Conservation (phyloP, 2,888 invertebrate species). For the Ophion ventricosus region DNA sequence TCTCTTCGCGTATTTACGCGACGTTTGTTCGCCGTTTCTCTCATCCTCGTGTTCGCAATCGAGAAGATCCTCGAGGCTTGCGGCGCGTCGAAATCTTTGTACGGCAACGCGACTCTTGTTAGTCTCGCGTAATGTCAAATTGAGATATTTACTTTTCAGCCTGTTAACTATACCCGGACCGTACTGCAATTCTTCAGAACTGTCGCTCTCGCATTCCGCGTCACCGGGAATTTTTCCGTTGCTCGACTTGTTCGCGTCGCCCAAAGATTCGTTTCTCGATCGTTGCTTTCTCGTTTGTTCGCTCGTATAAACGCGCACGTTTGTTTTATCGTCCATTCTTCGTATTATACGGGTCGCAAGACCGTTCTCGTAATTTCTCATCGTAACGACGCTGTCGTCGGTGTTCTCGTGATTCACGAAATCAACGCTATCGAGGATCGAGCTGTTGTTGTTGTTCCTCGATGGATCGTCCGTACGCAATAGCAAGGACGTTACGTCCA, state of each 20-base stretch:
- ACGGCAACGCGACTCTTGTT: conserved; percentile 88
- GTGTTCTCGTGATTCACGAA: conserved; percentile 63
- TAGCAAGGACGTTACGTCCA: conserved; percentile 75
- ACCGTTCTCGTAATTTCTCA: conserved; percentile 74
- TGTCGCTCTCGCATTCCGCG: conserved; percentile 84
- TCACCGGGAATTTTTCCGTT: conserved; percentile 70
- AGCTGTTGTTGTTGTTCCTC: conserved; percentile 54
- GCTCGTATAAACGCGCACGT: conserved; percentile 46
- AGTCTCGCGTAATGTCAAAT: conserved; percentile 91
- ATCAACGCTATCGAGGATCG: conserved; percentile 31
- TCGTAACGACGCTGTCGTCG: conserved; percentile 70
- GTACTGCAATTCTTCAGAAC: conserved; percentile 92
- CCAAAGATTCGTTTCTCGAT: not conserved
- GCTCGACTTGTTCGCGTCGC: not conserved
- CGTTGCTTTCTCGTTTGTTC: conserved; percentile 38
- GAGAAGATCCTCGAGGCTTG: conserved; percentile 93
- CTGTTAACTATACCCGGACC: conserved; percentile 96
- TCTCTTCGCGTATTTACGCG: conserved; percentile 76
- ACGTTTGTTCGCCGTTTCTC: conserved; percentile 69
- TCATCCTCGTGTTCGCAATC: conserved; percentile 86
- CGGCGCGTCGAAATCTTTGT: conserved; percentile 89
- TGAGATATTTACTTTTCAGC: conserved; percentile 93
- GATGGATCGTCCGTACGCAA: conserved; percentile 75
- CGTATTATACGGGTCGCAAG: conserved; percentile 51
- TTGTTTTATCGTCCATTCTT: conserved; percentile 52